Base-by-base conservation (phyloP, 2,797 vertebrate genomes). In the Micromesistius poutassou region DNA sequence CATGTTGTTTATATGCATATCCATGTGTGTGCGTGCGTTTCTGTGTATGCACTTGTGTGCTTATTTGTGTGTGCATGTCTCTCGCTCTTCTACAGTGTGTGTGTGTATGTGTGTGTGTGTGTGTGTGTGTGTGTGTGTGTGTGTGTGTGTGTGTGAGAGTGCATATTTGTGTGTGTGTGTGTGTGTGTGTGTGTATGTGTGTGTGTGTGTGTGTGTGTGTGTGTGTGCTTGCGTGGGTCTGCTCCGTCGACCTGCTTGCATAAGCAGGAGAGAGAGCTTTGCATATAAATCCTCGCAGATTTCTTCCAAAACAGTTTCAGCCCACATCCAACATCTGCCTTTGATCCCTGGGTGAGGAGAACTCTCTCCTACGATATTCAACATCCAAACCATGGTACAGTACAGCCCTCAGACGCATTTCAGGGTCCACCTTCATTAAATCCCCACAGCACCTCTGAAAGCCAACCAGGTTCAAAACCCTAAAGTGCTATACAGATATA, bases 271-370 rank as follows among this genome's bases (percentile, higher is more conserved):
- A 50, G 72, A 68, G n/a, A 72, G 33, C 30, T n/a, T 30, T 14
- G 4, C 13, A 78, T 35, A 78, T 74, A 73, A 83, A 73, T 75
- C 55, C 76, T 38, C n/a, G n/a, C 76, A 80, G 1, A 30, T 84
- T 82, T 80, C 30, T 78, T 84, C 72, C 72, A 80, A 85, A 83
- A 83, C 28, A 71, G n/a, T 35, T 30, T 46, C 4, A 13, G 9
- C 87, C 66, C 8, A 74, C 72, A 28, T 78, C 75, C 77, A 88
- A 84, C 82, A 88, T 90, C 84, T 90, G 82, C 66, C 42, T 84
- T 77, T 77, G 81, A 89, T 86, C 4, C 2, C 2, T 6, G 68
- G 50, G 70, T 22, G 7, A 76, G 14, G 36, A 50, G 55, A 83
- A 73, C 40, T 79, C 78, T 76, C 31, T 38, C 78, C 38, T 81